Percentiles rank a stretch among this genome's conserved stretches.
phyloP scores from a whole-genome alignment of 2,888 invertebrate species.

The Phortica okadai region DNA sequence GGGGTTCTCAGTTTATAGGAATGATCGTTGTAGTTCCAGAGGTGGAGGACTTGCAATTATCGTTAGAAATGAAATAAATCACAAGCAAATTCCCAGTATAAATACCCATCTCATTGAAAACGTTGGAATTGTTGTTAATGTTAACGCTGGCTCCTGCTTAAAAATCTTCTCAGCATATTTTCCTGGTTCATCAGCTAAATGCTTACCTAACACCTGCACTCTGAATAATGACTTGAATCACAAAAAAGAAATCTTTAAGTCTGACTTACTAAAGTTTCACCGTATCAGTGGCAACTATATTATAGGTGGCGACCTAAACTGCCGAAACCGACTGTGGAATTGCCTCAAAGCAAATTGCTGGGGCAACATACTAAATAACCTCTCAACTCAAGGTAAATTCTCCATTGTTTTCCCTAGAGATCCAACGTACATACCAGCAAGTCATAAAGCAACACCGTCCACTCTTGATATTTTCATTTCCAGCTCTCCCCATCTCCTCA shows the following conservation, averaged over 20 bases:
- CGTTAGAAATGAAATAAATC: too few species aligned
- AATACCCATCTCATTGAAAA: too few species aligned
- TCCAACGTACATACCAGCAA: neutral
- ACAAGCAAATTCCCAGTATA: too few species aligned
- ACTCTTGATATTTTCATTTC: neutral
- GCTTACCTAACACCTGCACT: too few species aligned
- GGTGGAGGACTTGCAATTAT: too few species aligned
- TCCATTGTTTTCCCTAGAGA: neutral
- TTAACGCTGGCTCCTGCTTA: too few species aligned
- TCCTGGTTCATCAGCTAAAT: too few species aligned
- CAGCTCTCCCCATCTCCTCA: neutral
- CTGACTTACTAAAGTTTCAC: neutral
- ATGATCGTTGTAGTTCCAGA: too few species aligned
- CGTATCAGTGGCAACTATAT: neutral
- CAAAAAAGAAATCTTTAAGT: neutral
- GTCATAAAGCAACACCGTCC: neutral
- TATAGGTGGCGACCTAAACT: neutral
- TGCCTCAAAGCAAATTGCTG: neutral
- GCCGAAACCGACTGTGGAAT: slow-evolving; percentile 9
- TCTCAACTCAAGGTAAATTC: neutral
- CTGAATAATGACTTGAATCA: neutral
- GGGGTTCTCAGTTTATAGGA: too few species aligned
- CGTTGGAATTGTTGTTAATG: too few species aligned
- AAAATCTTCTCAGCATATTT: too few species aligned
- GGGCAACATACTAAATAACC: neutral